These are phyloP conservation scores for Acleris cristana DNA, from an alignment of 2,888 invertebrate genomes.

Conservation along the genomic window DNA sequence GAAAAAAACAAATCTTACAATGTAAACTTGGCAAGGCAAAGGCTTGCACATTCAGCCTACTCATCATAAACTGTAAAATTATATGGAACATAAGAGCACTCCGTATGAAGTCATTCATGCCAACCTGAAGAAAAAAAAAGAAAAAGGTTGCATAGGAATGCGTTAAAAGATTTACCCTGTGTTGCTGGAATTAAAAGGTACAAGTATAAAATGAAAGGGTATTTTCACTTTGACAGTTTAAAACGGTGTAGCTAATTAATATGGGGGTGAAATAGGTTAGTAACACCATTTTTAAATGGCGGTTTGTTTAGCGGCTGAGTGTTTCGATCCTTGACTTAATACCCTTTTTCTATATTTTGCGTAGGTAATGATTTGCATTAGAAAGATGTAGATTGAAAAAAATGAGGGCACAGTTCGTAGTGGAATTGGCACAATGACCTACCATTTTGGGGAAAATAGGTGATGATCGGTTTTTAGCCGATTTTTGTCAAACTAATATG, in stretches of 20 bases:
- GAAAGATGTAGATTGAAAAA: too few relatives aligned
- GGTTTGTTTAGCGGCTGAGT: neutral
- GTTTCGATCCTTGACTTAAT: too few relatives aligned
- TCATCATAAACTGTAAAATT: slow-evolving; percentile 59
- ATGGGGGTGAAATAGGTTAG: slow-evolving; percentile 9
- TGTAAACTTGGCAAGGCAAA: slow-evolving; percentile 45
- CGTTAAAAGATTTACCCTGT: slow-evolving; percentile 41
- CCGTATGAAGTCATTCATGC: slow-evolving; percentile 49
- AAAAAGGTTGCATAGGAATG: slow-evolving; percentile 43
- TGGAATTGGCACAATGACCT: too few relatives aligned
- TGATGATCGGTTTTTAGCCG: too few relatives aligned
- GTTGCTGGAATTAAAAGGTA: slow-evolving; percentile 33
- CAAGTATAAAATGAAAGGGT: slow-evolving; percentile 13
- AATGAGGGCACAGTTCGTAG: too few relatives aligned
- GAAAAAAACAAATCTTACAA: slow-evolving; percentile 24
- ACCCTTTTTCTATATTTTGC: too few relatives aligned
- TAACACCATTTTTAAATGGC: neutral
- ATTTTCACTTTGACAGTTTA: slow-evolving; percentile 8
- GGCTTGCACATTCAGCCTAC: slow-evolving; percentile 45
- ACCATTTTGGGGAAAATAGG: too few relatives aligned
- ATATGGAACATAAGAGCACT: slow-evolving; percentile 51
- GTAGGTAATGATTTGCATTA: too few relatives aligned
- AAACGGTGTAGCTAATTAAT: slow-evolving; percentile 12
- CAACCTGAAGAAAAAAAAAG: slow-evolving; percentile 42
- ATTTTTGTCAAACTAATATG: too few relatives aligned